Evolutionary conservation across 1,140 invertebrate genomes (phyloP).

Genomic region (Drosophila parabipectinata): DNA sequence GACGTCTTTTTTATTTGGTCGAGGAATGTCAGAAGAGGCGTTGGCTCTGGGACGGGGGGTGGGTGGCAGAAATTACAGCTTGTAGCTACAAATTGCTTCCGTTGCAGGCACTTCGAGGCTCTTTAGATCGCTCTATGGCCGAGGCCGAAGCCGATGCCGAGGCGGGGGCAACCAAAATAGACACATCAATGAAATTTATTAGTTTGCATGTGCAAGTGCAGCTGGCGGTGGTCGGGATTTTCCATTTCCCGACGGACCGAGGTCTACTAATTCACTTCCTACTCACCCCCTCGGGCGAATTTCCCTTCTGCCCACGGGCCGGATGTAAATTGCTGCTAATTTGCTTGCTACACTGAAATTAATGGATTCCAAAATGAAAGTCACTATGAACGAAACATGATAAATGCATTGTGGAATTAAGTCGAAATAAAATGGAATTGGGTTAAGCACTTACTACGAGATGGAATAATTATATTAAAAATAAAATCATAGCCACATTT

Average conservation of each 20-base stretch:
- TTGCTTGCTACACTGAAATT: conserved; percentile 51
- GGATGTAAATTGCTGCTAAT: conserved; percentile 73
- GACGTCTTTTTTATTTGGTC: conserved; percentile 65
- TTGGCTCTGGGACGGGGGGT: conserved; percentile 18
- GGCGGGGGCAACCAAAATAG: conserved; percentile 63
- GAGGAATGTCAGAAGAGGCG: conserved; percentile 48
- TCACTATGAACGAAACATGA: conserved; percentile 11
- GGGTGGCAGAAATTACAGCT: conserved; percentile 72
- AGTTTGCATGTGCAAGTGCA: conserved; percentile 82
- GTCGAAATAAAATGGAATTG: not conserved
- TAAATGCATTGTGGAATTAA: conserved; percentile 17
- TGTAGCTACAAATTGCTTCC: conserved; percentile 83
- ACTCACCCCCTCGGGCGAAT: conserved; percentile 8
- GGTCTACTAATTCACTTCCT: conserved; percentile 47
- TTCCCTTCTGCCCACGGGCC: conserved; percentile 16
- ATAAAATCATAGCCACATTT: too few species aligned
- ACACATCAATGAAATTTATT: conserved; percentile 84
- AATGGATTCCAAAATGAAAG: conserved; percentile 47
- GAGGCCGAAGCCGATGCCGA: not conserved
- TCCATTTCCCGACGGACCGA: conserved; percentile 64
- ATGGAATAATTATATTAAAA: too few species aligned
- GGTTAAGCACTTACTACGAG: too few species aligned
- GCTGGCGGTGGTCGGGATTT: conserved; percentile 56
- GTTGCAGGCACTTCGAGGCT: conserved; percentile 72
- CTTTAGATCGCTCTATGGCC: conserved; percentile 18